phyloP scores from a whole-genome alignment of 2,797 vertebrate genomes.

The Sebastes hubbsi region DNA sequence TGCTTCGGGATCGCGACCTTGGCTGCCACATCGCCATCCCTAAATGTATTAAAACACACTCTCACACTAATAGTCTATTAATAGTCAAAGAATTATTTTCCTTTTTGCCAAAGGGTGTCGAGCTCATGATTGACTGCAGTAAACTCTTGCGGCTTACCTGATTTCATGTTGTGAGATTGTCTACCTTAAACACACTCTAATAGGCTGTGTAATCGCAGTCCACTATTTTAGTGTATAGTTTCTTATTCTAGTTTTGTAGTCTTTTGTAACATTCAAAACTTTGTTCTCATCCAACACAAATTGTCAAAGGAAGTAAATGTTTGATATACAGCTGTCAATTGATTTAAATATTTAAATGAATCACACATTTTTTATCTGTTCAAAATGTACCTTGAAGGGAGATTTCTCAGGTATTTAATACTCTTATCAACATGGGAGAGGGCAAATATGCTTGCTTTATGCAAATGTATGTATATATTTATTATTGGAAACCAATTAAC shows the following conservation, averaged over 20 bases:
- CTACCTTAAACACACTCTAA: neutral
- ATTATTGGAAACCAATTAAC: too few relatives aligned
- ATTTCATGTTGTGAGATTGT: neutral
- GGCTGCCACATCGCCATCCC: conserved; percentile 96
- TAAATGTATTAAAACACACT: conserved; percentile 86
- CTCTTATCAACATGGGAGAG: too few relatives aligned
- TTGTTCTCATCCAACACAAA: neutral
- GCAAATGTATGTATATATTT: too few relatives aligned
- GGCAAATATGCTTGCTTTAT: too few relatives aligned
- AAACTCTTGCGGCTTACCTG: neutral
- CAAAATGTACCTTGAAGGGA: too few relatives aligned
- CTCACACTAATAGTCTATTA: neutral
- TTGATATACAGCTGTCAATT: neutral
- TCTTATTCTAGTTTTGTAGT: neutral
- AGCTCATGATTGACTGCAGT: neutral
- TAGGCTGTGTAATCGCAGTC: neutral
- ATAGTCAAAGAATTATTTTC: neutral
- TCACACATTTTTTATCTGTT: too few relatives aligned
- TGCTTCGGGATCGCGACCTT: conserved; percentile 92
- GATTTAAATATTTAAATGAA: too few relatives aligned
- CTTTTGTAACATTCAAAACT: neutral
- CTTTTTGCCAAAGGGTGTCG: neutral
- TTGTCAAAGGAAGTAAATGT: neutral
- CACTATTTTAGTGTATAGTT: neutral
- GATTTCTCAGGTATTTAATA: too few relatives aligned